phyloP scores from a whole-genome alignment of 2,797 vertebrate species.

The Taenioides sp. region DNA sequence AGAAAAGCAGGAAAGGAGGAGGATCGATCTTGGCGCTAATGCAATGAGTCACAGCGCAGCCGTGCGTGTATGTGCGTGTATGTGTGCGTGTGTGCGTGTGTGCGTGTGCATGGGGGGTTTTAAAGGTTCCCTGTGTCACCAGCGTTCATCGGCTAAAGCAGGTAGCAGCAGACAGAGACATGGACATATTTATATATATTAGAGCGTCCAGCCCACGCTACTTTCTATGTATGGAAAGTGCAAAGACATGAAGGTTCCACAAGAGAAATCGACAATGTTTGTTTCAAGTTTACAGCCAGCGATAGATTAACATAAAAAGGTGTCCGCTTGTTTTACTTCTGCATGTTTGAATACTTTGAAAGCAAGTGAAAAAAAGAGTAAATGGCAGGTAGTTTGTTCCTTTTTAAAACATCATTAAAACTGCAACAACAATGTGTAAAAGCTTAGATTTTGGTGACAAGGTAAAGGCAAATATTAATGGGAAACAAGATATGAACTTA shows the following conservation, averaged over 20 bases:
- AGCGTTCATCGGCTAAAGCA: not conserved
- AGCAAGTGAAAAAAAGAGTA: too few species aligned
- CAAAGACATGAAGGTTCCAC: not conserved
- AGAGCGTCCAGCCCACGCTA: not conserved
- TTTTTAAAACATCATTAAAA: too few species aligned
- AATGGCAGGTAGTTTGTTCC: too few species aligned
- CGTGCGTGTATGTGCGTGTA: conserved; percentile 2
- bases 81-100: conserved; percentile 2
- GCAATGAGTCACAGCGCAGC: conserved; percentile 58
- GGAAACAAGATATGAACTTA: too few species aligned
- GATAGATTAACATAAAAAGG: not conserved
- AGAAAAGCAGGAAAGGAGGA: conserved; percentile 50
- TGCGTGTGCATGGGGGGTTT: conserved; percentile 24
- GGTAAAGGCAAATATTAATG: too few species aligned
- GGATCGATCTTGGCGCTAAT: conserved; percentile 76
- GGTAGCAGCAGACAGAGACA: not conserved
- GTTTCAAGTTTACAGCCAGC: not conserved
- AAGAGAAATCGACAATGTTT: not conserved
- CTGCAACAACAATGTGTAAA: too few species aligned
- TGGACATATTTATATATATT: not conserved
- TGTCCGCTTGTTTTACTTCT: too few species aligned
- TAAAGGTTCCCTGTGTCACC: conserved; percentile 40
- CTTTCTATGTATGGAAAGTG: not conserved
- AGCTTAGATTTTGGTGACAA: too few species aligned
- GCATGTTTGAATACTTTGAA: too few species aligned